These are phyloP conservation scores for Glareola pratincola DNA, from an alignment of 2,113 vertebrate species.

Conservation along the genomic window DNA sequence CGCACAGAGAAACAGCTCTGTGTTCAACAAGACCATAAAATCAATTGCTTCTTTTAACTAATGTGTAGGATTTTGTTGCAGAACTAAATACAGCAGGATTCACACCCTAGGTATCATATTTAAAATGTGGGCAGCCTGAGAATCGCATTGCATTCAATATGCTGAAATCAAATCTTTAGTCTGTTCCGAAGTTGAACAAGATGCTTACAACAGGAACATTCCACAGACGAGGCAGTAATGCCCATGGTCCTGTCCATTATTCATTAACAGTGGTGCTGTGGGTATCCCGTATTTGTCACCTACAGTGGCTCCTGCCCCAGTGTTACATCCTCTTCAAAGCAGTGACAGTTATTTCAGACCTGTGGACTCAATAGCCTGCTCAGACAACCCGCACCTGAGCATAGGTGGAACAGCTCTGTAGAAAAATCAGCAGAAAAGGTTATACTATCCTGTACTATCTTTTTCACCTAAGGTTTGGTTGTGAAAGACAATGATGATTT, in stretches of 20 bases:
- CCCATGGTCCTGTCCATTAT: not conserved
- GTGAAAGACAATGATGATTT: not conserved
- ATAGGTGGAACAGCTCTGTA: not conserved
- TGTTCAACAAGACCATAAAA: not conserved
- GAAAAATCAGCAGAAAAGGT: not conserved
- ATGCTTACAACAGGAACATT: not conserved
- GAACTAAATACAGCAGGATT: not conserved
- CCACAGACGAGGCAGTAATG: not conserved
- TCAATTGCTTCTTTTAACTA: not conserved
- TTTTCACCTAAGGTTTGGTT: not conserved
- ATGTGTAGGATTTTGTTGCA: not conserved
- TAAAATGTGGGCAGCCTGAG: not conserved
- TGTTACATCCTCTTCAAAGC: not conserved
- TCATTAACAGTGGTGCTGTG: not conserved
- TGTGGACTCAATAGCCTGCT: fast-evolving
- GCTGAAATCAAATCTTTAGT: not conserved
- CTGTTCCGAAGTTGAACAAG: not conserved
- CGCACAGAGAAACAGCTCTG: not conserved
- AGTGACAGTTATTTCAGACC: not conserved
- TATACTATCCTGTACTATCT: too few relatives aligned
- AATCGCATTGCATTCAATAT: fast-evolving
- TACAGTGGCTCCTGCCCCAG: not conserved
- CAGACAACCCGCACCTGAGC: not conserved
- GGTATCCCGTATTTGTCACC: too few relatives aligned
- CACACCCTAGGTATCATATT: not conserved